Percentiles rank a stretch among this genome's conserved stretches.
phyloP scores from a whole-genome alignment of 2,797 vertebrate genomes.

The Rhinophrynus dorsalis region DNA sequence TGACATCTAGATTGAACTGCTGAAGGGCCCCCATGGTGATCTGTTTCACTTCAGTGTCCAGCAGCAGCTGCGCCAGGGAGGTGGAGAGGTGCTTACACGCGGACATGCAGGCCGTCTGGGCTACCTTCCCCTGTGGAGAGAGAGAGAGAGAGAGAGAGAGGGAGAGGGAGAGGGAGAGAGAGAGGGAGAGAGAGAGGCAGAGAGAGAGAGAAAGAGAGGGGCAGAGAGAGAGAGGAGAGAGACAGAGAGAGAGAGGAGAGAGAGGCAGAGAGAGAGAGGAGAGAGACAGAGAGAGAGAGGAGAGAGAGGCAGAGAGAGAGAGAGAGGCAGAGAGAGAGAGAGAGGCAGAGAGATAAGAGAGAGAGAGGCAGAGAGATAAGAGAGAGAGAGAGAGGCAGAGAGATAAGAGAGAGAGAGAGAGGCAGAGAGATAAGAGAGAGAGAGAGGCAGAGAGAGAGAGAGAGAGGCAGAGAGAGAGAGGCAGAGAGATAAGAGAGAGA shows the following conservation, averaged over 20 bases:
- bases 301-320: background rate
- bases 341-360: too few relatives aligned
- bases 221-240: too few relatives aligned
- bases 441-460: too few relatives aligned
- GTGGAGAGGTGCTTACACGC: slow-evolving; percentile 95
- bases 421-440: too few relatives aligned
- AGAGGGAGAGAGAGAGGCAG: background rate
- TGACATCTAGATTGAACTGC: slow-evolving; percentile 89
- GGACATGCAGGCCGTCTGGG: slow-evolving; percentile 97
- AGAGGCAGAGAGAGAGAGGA: background rate
- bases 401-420: background rate
- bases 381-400: too few relatives aligned
- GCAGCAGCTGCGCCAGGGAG: slow-evolving; percentile 88
- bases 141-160: slow-evolving; percentile 1
- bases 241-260: background rate
- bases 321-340: background rate
- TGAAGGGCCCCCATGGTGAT: slow-evolving; percentile 89
- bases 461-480: too few relatives aligned
- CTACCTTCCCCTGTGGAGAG: slow-evolving; percentile 88
- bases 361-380: background rate
- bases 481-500: too few relatives aligned
- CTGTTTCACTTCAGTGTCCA: slow-evolving; percentile 88
- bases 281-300: background rate
- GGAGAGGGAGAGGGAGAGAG: background rate
- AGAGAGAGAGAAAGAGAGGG: background rate